Conservation (phyloP, 2,113 vertebrate species). For the Coracopsis vasa region DNA sequence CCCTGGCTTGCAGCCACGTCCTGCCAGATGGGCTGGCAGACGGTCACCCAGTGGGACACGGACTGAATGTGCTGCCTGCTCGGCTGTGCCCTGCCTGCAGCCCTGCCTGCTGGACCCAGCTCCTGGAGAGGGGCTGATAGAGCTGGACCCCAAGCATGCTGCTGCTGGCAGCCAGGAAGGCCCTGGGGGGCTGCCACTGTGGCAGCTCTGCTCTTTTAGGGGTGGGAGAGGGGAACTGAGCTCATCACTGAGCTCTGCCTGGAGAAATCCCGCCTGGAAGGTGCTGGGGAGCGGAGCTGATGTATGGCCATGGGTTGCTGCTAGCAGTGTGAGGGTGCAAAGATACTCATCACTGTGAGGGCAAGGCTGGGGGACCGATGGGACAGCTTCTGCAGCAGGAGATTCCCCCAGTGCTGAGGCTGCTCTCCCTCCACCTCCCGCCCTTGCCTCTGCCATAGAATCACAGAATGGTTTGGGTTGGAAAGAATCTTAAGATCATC, state of each 20-base stretch:
- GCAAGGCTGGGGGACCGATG: neutral
- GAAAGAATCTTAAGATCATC: neutral
- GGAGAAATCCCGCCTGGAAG: neutral
- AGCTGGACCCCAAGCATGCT: accelerated
- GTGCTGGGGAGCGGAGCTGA: neutral
- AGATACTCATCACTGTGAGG: neutral
- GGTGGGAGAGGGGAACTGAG: neutral
- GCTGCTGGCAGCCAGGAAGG: neutral
- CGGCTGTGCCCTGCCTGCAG: neutral
- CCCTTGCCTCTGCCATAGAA: accelerated
- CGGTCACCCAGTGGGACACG: neutral
- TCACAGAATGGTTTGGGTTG: neutral
- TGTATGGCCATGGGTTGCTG: neutral
- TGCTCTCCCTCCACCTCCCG: neutral
- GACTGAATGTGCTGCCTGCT: neutral
- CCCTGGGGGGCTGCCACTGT: neutral
- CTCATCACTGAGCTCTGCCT: neutral
- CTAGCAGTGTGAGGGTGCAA: neutral
- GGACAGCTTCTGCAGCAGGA: neutral
- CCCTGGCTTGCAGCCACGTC: neutral
- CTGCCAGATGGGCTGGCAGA: neutral
- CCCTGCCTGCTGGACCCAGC: neutral
- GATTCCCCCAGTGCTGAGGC: neutral
- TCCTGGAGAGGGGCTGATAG: neutral
- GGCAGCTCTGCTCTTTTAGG: neutral